A percentile compares a stretch with the other conserved stretches of the same genome.
phyloP scores from a whole-genome alignment of 2,797 vertebrate species.

The Acanthopagrus latus region DNA sequence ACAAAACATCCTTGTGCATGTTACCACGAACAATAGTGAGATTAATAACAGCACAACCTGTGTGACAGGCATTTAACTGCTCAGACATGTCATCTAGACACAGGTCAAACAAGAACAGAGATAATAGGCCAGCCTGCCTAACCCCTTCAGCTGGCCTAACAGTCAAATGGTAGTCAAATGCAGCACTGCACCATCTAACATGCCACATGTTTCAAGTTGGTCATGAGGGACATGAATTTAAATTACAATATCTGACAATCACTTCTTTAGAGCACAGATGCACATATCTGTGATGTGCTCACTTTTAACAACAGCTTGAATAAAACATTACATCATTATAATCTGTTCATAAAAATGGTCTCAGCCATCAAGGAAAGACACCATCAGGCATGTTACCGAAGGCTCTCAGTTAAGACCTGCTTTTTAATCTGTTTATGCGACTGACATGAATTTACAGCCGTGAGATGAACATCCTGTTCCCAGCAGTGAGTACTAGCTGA shows the following conservation, averaged over 20 bases:
- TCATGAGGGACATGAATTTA: not conserved
- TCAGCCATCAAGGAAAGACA: conserved; percentile 1
- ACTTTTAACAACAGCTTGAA: not conserved
- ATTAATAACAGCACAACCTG: not conserved
- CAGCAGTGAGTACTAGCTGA: not conserved
- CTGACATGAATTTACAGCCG: conserved; percentile 23
- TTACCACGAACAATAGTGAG: not conserved
- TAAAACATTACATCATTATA: not conserved
- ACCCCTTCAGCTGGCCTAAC: not conserved
- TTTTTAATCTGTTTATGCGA: conserved; percentile 36
- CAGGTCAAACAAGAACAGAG: conserved; percentile 3
- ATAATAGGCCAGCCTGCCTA: not conserved
- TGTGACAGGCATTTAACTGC: not conserved
- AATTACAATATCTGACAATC: not conserved
- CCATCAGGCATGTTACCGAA: not conserved
- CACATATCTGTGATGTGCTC: not conserved
- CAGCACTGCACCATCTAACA: not conserved
- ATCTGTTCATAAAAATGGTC: not conserved
- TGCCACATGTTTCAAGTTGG: not conserved
- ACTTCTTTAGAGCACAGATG: not conserved
- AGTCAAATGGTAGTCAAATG: not conserved
- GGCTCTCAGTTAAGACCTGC: not conserved
- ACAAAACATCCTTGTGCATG: not conserved
- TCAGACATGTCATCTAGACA: not conserved
- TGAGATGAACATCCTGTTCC: conserved; percentile 1